phyloP scores from a whole-genome alignment of 2,888 invertebrate species.

The Agrochola lota region DNA sequence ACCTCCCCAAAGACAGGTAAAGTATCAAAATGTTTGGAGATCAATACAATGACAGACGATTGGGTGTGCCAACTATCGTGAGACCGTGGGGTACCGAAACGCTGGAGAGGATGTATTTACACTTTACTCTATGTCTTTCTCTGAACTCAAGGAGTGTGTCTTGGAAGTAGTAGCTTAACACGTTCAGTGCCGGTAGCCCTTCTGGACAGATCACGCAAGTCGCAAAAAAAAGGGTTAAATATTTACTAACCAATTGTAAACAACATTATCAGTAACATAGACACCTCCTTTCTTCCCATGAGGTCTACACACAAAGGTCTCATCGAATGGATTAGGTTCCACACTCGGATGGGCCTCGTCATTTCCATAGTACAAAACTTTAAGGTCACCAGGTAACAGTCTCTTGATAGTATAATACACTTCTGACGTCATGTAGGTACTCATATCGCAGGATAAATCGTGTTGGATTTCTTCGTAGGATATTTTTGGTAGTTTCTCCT shows the following conservation, averaged over 20 bases:
- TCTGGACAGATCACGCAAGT: no score
- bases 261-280: conserved; percentile 94
- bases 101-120: no score
- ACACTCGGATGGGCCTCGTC: conserved; percentile 84
- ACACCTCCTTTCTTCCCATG: conserved; percentile 95
- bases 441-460: conserved; percentile 92
- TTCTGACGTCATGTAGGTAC: conserved; percentile 93
- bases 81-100: no score
- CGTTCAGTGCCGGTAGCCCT: no score
- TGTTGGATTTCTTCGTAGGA: conserved; percentile 86
- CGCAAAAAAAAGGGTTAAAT: no score
- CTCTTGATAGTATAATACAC: conserved; percentile 95
- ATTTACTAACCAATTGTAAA: conserved; percentile 91
- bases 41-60: no score
- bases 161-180: no score
- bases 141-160: no score
- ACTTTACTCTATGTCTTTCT: no score
- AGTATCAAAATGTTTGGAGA: no score
- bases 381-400: conserved; percentile 95
- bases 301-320: conserved; percentile 90
- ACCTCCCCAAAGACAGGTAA: no score
- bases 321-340: conserved; percentile 93
- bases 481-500: conserved; percentile 72
- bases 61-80: no score
- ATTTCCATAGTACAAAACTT: conserved; percentile 92